These are phyloP conservation scores for Penaeus chinensis DNA, from an alignment of 1,140 invertebrate species.

Conservation along the genomic window DNA sequence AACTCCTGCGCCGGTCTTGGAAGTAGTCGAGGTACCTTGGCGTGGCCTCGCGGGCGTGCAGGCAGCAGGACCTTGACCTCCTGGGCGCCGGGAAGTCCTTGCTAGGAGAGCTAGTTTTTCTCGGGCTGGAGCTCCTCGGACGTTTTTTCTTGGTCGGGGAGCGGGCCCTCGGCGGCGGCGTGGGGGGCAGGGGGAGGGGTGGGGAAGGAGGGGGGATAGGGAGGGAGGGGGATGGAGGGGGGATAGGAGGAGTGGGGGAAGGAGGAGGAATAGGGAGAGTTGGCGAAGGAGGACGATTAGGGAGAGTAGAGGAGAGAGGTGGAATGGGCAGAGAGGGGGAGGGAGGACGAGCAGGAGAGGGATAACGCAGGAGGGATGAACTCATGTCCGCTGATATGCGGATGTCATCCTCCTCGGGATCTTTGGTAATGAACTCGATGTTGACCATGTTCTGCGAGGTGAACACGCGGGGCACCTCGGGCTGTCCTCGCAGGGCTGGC, in stretches of 20 bases:
- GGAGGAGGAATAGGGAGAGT: neutral
- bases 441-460: conserved; percentile 39
- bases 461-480: neutral
- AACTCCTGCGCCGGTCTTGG: neutral
- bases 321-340: neutral
- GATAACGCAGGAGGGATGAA: no score
- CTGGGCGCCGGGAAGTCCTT: conserved; percentile 22
- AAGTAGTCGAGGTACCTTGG: conserved; percentile 29
- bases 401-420: neutral
- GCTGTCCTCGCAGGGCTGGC: neutral
- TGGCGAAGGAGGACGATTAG: neutral
- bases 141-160: conserved; percentile 24
- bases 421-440: conserved; percentile 46
- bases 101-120: neutral
- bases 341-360: neutral
- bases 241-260: no score
- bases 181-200: neutral
- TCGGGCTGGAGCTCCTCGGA: conserved; percentile 36
- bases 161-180: conserved; percentile 16
- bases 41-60: conserved; percentile 24
- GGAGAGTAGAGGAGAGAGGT: neutral
- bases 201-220: neutral
- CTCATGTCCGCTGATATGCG: no score
- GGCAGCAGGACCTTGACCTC: conserved; percentile 44
- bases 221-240: no score